Conservation (phyloP, 2,797 vertebrate species). For the Chiloscyllium punctatum region DNA sequence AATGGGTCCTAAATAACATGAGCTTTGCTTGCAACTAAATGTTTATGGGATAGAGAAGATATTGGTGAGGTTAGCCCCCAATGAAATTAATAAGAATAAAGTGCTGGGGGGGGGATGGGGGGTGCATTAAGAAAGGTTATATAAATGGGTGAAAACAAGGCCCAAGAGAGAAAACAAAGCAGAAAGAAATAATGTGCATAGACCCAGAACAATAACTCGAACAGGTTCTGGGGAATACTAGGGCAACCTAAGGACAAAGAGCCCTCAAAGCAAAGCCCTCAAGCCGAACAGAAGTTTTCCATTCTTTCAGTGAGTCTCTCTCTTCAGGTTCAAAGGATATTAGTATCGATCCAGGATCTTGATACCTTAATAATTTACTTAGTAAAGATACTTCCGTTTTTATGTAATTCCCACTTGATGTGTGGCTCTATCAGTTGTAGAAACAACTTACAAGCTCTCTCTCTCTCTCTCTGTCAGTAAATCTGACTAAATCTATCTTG, state of each 20-base stretch:
- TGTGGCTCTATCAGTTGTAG: not conserved
- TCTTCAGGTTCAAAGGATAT: not conserved
- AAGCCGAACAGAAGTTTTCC: not conserved
- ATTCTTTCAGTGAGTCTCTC: not conserved
- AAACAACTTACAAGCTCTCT: not conserved
- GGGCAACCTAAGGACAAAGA: not conserved
- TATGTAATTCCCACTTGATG: not conserved
- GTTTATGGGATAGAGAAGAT: not conserved
- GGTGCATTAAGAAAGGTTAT: not conserved
- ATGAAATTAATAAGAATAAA: not conserved
- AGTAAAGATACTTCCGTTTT: not conserved
- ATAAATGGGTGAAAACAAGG: not conserved
- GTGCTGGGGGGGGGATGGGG: too few relatives aligned
- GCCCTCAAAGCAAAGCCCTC: not conserved
- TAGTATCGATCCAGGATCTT: not conserved
- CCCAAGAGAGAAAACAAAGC: not conserved
- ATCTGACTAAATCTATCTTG: not conserved
- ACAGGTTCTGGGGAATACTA: not conserved
- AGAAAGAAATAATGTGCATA: not conserved
- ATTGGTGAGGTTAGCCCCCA: not conserved
- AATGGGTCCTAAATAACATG: not conserved
- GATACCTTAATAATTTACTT: too few relatives aligned
- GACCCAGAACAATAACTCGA: not conserved
- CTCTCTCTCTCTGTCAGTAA: not conserved
- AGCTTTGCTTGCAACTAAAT: not conserved